A percentile compares a stretch with the other conserved stretches of the same genome.
Evolutionary conservation across 2,113 vertebrate species (phyloP).

Genomic region (Pagrus major): DNA sequence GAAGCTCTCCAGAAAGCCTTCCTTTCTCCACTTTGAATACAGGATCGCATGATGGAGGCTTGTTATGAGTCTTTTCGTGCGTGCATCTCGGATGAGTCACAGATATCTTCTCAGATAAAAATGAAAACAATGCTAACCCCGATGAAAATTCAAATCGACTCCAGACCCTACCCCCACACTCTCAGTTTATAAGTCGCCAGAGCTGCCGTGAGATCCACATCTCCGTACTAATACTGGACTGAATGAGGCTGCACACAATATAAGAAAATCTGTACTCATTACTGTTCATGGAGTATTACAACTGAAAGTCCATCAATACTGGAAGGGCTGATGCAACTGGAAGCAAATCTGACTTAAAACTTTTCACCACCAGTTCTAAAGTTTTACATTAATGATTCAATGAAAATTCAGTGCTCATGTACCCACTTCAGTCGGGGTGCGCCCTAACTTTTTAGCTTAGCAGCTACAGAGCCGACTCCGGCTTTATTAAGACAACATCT

Average conservation of each 20-base stretch:
- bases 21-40: conserved; percentile 9
- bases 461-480: no score
- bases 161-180: conserved; percentile 36
- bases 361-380: not conserved
- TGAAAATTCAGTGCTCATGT: no score
- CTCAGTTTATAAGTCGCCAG: conserved; percentile 30
- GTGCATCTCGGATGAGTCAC: conserved; percentile 57
- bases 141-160: conserved; percentile 55
- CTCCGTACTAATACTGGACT: not conserved
- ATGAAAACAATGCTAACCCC: conserved; percentile 53
- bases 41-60: conserved; percentile 12
- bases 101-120: conserved; percentile 60
- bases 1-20: conserved; percentile 16
- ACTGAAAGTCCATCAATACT: not conserved
- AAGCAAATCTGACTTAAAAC: not conserved
- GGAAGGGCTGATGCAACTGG: conserved; percentile 13
- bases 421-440: no score
- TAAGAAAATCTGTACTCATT: not conserved
- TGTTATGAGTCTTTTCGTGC: conserved; percentile 37
- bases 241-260: not conserved
- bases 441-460: no score
- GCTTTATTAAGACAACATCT: no score
- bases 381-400: not conserved
- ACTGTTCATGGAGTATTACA: not conserved
- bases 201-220: conserved; percentile 27